Percentiles rank a stretch among this genome's conserved stretches.
phyloP scores from a whole-genome alignment of 35 echinoderm and acorn worm species.

The Holothuria glaberrima region DNA sequence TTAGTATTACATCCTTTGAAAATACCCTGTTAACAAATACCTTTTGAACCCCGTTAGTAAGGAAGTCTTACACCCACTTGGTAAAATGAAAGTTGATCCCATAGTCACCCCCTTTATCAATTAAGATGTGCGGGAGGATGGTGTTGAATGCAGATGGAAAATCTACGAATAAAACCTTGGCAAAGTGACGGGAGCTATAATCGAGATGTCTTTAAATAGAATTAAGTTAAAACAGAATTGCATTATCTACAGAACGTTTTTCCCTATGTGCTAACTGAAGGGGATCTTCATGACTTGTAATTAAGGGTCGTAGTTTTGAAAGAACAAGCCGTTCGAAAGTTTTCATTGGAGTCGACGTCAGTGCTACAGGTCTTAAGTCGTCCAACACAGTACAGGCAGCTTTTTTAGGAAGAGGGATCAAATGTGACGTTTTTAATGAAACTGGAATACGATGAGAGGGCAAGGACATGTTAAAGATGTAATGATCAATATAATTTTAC shows the following conservation, averaged over 20 bases:
- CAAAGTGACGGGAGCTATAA: neutral
- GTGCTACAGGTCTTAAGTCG: too few species aligned
- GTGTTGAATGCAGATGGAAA: too few species aligned
- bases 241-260: slow-evolving; percentile 2
- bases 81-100: too few species aligned
- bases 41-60: too few species aligned
- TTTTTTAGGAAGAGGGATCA: neutral
- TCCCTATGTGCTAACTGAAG: too few species aligned
- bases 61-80: neutral
- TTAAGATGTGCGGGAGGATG: too few species aligned
- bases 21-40: too few species aligned
- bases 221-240: neutral
- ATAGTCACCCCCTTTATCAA: neutral
- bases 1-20: neutral
- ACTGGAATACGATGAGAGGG: neutral
- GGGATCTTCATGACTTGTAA: neutral
- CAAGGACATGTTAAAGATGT: too few species aligned
- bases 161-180: too few species aligned
- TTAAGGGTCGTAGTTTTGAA: neutral
- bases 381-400: too few species aligned
- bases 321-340: too few species aligned
- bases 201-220: neutral
- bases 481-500: neutral
- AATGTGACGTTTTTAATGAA: neutral
- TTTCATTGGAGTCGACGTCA: too few species aligned